phyloP scores from a whole-genome alignment of 2,797 vertebrate genomes.

The Manis javanica region DNA sequence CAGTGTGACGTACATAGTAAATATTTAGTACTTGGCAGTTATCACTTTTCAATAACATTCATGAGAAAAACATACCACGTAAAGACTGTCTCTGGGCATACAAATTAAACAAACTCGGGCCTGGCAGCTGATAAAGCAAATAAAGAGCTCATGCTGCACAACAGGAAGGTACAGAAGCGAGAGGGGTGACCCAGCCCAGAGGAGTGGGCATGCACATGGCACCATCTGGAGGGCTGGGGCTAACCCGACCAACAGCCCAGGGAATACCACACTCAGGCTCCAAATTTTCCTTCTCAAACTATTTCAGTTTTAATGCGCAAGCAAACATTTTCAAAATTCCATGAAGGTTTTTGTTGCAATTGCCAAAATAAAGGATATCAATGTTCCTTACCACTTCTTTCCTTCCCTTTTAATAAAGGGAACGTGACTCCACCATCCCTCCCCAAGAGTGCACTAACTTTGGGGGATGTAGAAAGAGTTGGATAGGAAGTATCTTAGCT shows the following conservation, averaged over 20 bases:
- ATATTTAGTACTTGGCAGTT: background rate
- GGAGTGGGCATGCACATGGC: background rate
- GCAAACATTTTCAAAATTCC: conserved; percentile 23
- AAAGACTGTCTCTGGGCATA: background rate
- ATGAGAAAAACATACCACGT: background rate
- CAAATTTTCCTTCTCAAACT: background rate
- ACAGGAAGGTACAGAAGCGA: background rate
- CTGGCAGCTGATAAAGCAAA: background rate
- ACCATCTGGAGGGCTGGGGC: fast-evolving
- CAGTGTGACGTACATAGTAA: background rate
- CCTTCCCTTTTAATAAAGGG: background rate
- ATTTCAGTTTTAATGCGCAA: background rate
- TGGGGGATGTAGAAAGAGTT: background rate
- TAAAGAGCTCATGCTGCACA: background rate
- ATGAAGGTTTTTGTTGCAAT: background rate
- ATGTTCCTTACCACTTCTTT: background rate
- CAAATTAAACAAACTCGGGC: background rate
- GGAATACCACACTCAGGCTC: background rate
- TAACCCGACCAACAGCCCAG: background rate
- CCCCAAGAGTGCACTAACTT: background rate
- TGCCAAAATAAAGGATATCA: background rate
- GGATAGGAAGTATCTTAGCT: conserved; percentile 18
- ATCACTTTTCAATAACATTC: background rate
- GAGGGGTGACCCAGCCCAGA: background rate
- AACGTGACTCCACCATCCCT: background rate